A percentile compares a stretch with the other conserved stretches of the same genome.
These are phyloP conservation scores for Eubasilissa splendida DNA, from an alignment of 2,888 invertebrate genomes.

Conservation along the genomic window DNA sequence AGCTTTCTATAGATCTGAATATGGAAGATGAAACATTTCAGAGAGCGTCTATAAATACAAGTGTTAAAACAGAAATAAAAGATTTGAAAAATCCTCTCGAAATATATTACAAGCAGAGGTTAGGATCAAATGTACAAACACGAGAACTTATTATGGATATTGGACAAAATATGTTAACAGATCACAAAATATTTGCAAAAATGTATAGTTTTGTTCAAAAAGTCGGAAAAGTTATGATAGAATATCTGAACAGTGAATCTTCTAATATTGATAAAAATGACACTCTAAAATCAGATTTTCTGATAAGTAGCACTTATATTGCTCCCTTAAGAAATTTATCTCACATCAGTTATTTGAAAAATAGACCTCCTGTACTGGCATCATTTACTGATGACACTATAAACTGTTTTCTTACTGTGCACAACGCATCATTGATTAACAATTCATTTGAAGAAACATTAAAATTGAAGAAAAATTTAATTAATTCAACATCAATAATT, in stretches of 20 bases:
- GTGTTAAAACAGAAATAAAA: conserved; percentile 60
- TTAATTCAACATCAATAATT: conserved; percentile 39
- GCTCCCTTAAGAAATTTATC: conserved; percentile 62
- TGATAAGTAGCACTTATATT: conserved; percentile 66
- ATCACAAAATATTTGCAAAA: conserved; percentile 39
- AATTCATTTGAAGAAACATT: not conserved
- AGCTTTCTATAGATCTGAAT: not conserved
- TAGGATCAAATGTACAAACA: conserved; percentile 43
- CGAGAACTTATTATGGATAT: conserved; percentile 20
- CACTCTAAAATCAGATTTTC: conserved; percentile 61
- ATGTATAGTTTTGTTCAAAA: conserved; percentile 46
- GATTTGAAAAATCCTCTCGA: conserved; percentile 61
- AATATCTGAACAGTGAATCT: conserved; percentile 31
- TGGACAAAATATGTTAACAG: conserved; percentile 30
- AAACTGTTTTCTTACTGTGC: conserved; percentile 45
- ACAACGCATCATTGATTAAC: not conserved
- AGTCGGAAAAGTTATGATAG: conserved; percentile 44
- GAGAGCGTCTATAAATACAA: not conserved
- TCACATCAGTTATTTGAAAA: conserved; percentile 38
- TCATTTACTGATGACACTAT: conserved; percentile 63
- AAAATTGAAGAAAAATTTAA: conserved; percentile 1
- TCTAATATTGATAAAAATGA: conserved; percentile 14
- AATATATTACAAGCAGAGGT: conserved; percentile 48
- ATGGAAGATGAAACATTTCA: too few relatives aligned
- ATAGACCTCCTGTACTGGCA: conserved; percentile 62